Base-by-base conservation (phyloP, 2,113 vertebrate genomes). In the Petroica traversi region DNA sequence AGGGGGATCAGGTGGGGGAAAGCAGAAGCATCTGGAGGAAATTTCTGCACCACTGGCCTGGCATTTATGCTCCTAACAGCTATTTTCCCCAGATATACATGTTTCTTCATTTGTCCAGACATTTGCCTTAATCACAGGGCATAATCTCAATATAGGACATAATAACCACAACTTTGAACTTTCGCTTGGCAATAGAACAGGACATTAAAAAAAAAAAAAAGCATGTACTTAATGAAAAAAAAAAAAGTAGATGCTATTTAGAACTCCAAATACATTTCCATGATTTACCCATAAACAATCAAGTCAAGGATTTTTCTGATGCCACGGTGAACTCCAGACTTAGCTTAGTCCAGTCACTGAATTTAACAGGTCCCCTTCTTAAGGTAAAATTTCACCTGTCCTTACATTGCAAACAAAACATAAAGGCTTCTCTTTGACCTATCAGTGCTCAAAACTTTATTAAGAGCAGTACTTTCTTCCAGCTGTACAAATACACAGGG, bases 11-110 rank as follows among this genome's bases (percentile, higher is more conserved):
- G 92, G 68, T 88, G 76, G 52, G 45, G 38, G 6, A 29, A 80
- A 86, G 26, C 38, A 85, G 92, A 85, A 88, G 88, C 92, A 95
- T 91, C 94, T 96, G 94, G 85, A 93, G 71, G 57, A 64, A 75
- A 72, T 95, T 97, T 96, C 92, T 86, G 91, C 94, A 93, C 68
- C 73, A 79, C 77, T 96, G 76, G 71, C 28, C 80, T 91, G 57
- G 86, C 84, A 85, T 77, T 92, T 64, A 57, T 73, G 80, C 52
- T 79, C 75, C 63, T 91, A 88, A 91, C 63, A 95, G 84, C 76
- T 68, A 80, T 93, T 95, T 92, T 61, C 81, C 74, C 33, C 64
- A 17, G 22, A 64, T 36, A 33, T 40, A 46, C 48, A 34, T 22
- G 74, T 40, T 88, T 73, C 79, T 80, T 92, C 68, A 67, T 93